phyloP scores from a whole-genome alignment of 1,140 invertebrate genomes.

The Drosophila suzukii region DNA sequence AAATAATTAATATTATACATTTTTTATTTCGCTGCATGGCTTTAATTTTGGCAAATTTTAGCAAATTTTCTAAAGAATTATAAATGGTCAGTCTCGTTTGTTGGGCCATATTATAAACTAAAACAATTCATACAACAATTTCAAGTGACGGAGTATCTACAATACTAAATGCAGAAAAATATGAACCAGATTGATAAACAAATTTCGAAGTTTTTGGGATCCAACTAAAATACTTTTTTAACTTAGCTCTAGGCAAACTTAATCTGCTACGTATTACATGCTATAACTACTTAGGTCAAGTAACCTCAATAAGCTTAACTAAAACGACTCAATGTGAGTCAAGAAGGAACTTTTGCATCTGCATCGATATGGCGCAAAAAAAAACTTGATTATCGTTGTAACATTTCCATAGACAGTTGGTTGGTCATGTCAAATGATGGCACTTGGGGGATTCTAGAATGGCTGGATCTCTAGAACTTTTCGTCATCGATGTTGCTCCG shows the following conservation, averaged over 20 bases:
- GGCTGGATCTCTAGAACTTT: conserved; percentile 66
- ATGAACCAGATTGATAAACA: background rate
- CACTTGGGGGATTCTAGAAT: conserved; percentile 44
- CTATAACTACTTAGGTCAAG: conserved; percentile 41
- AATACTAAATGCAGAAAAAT: conserved; percentile 6
- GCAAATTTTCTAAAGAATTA: conserved; percentile 35
- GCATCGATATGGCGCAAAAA: conserved; percentile 48
- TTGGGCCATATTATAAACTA: conserved; percentile 12
- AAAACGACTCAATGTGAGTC: conserved; percentile 76
- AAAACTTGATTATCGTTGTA: conserved; percentile 45
- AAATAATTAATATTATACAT: conserved; percentile 12
- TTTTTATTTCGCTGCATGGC: conserved; percentile 29
- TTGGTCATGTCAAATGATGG: conserved; percentile 59
- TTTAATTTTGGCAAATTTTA: conserved; percentile 44
- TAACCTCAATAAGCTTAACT: conserved; percentile 47
- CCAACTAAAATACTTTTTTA: conserved; percentile 29
- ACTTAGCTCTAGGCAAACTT: conserved; percentile 4
- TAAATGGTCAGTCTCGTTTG: conserved; percentile 45
- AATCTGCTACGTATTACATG: conserved; percentile 11
- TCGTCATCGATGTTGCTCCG: conserved; percentile 81
- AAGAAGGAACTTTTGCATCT: conserved; percentile 72
- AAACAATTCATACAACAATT: conserved; percentile 28
- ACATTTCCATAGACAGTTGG: conserved; percentile 43
- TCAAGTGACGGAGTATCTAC: conserved; percentile 13
- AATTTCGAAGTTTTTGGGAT: conserved; percentile 5